phyloP scores from a whole-genome alignment of 2,797 vertebrate genomes.

The Phylloscopus collybita region DNA sequence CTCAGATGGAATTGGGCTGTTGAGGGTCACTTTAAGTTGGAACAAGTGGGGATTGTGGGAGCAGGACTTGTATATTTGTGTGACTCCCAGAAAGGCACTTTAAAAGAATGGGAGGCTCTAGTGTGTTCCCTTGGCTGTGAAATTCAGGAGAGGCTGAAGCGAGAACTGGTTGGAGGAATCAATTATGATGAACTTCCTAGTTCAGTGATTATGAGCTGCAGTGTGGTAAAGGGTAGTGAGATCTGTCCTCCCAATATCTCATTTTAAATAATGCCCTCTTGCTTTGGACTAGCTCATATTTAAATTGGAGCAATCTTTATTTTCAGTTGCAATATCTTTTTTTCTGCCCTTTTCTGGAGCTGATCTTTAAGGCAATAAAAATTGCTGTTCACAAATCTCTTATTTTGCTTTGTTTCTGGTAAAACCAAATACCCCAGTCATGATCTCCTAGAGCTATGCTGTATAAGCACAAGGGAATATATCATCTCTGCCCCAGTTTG shows the following conservation, averaged over 20 bases:
- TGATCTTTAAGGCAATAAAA: background rate
- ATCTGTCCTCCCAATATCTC: background rate
- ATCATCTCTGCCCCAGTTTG: background rate
- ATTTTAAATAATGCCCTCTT: background rate
- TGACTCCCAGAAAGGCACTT: background rate
- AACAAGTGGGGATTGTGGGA: background rate
- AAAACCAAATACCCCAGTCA: background rate
- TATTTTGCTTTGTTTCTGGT: background rate
- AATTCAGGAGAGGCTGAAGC: background rate
- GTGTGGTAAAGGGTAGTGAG: background rate
- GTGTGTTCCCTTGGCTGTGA: background rate
- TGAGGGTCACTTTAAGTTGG: background rate
- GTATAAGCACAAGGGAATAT: background rate
- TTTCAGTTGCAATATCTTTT: background rate
- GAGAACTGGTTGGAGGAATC: background rate
- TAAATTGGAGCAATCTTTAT: background rate
- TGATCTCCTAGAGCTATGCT: background rate
- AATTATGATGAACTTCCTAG: background rate
- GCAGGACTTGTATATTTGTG: background rate
- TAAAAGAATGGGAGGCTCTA: background rate
- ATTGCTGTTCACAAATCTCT: background rate
- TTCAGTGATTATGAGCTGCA: background rate
- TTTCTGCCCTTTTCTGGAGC: background rate
- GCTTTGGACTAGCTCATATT: background rate
- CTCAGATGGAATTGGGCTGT: background rate